These are phyloP conservation scores for Setipinna tenuifilis DNA, from an alignment of 2,797 vertebrate genomes.

Conservation along the genomic window DNA sequence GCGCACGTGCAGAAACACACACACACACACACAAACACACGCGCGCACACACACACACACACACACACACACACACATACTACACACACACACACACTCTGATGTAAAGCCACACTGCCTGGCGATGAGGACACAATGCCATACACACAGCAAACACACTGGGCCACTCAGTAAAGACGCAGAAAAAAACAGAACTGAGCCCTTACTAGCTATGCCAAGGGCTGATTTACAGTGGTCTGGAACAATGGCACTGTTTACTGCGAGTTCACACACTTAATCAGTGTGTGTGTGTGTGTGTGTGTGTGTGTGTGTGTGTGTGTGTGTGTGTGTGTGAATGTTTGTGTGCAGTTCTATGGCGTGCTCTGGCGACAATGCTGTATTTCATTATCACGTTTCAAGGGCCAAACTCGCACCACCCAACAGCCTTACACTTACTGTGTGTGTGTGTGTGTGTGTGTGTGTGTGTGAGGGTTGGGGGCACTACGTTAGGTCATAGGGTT, in stretches of 20 bases:
- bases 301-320: background rate
- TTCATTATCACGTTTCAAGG: conserved; percentile 52
- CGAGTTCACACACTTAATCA: conserved; percentile 45
- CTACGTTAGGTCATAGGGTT: background rate
- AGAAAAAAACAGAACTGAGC: background rate
- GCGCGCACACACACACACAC: too few species aligned
- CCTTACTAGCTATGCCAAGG: background rate
- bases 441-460: background rate
- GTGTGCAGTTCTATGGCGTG: too few species aligned
- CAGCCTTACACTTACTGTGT: background rate
- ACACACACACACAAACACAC: conserved; percentile 39
- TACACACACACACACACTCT: conserved; percentile 2
- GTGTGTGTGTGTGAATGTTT: background rate
- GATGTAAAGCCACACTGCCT: background rate
- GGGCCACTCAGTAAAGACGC: conserved; percentile 3
- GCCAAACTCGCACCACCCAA: conserved; percentile 22
- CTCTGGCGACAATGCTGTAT: conserved; percentile 38
- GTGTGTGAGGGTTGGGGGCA: background rate
- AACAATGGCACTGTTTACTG: conserved; percentile 51
- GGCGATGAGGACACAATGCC: conserved; percentile 31
- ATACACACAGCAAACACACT: conserved; percentile 49
- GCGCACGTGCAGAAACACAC: conserved; percentile 21
- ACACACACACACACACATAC: conserved; percentile 35
- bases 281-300: conserved; percentile 5
- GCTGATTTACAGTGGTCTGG: conserved; percentile 41